Evolutionary conservation across 2,113 vertebrate species (phyloP).

Genomic region (Crocuta crocuta): DNA sequence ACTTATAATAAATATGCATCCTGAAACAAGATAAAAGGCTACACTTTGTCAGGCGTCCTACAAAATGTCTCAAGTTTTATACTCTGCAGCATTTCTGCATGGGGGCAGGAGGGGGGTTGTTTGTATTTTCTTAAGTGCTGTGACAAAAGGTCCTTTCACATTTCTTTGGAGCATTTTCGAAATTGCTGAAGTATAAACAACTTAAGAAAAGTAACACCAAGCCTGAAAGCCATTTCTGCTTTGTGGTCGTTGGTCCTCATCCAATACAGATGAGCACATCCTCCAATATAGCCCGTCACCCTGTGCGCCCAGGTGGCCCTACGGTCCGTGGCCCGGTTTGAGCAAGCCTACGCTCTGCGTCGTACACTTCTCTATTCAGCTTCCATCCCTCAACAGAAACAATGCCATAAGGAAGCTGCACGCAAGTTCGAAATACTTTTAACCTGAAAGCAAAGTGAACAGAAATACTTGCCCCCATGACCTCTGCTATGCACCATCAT

Average conservation of each 20-base stretch:
- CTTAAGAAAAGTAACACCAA: conserved; percentile 72
- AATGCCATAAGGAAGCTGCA: conserved; percentile 75
- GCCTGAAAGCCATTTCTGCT: conserved; percentile 74
- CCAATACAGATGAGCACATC: conserved; percentile 41
- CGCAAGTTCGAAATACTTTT: conserved; percentile 75
- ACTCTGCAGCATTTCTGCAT: conserved; percentile 83
- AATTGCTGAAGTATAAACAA: conserved; percentile 80
- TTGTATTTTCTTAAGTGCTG: conserved; percentile 81
- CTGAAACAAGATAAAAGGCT: conserved; percentile 85
- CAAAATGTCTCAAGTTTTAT: conserved; percentile 87
- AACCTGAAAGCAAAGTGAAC: conserved; percentile 76
- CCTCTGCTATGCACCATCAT: conserved; percentile 14
- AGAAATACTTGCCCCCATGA: conserved; percentile 41
- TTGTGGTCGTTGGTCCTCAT: conserved; percentile 66
- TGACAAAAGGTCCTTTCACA: conserved; percentile 84
- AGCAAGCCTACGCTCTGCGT: conserved; percentile 59
- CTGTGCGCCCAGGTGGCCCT: conserved; percentile 64
- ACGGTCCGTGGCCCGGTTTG: not conserved
- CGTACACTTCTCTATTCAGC: conserved; percentile 62
- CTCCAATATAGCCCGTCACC: conserved; percentile 41
- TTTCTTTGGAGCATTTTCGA: conserved; percentile 87
- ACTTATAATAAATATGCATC: conserved; percentile 90
- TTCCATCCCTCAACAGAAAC: conserved; percentile 66
- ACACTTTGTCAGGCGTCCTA: conserved; percentile 85
- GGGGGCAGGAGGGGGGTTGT: not conserved